A percentile compares a stretch with the other conserved stretches of the same genome.
Evolutionary conservation across 2,888 invertebrate species (phyloP).

Genomic region (Sminthurinus aureus): DNA sequence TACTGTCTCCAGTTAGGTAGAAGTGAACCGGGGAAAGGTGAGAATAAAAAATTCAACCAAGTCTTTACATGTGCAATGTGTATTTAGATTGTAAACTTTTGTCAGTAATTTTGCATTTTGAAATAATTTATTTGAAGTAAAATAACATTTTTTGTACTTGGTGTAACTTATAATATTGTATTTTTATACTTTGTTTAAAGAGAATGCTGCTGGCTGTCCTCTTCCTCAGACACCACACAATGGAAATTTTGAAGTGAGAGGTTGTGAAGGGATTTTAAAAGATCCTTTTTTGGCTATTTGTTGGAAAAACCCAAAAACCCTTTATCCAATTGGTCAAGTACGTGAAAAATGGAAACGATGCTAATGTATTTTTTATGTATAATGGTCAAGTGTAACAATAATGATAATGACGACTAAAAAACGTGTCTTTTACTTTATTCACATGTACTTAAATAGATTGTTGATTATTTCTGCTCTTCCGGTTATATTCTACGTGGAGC

Average conservation of each 20-base stretch:
- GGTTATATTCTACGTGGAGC: constrained; percentile 39
- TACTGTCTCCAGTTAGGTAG: too few relatives aligned
- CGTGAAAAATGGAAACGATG: neutral
- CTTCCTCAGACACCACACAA: constrained; percentile 44
- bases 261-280: constrained; percentile 42
- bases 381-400: neutral
- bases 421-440: neutral
- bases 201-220: constrained; percentile 14
- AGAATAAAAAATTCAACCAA: too few relatives aligned
- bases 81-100: too few relatives aligned
- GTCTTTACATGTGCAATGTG: too few relatives aligned
- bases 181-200: too few relatives aligned
- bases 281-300: constrained; percentile 47
- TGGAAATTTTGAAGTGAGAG: constrained; percentile 47
- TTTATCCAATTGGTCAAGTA: constrained; percentile 45
- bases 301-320: constrained; percentile 44
- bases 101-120: too few relatives aligned
- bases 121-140: too few relatives aligned
- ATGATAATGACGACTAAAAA: neutral
- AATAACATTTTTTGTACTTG: too few relatives aligned
- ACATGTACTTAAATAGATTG: constrained; percentile 22
- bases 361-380: too few relatives aligned
- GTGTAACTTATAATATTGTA: too few relatives aligned
- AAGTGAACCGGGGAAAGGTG: too few relatives aligned
- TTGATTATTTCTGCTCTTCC: constrained; percentile 41